phyloP scores from a whole-genome alignment of 2,797 vertebrate species.

The Lacerta agilis region DNA sequence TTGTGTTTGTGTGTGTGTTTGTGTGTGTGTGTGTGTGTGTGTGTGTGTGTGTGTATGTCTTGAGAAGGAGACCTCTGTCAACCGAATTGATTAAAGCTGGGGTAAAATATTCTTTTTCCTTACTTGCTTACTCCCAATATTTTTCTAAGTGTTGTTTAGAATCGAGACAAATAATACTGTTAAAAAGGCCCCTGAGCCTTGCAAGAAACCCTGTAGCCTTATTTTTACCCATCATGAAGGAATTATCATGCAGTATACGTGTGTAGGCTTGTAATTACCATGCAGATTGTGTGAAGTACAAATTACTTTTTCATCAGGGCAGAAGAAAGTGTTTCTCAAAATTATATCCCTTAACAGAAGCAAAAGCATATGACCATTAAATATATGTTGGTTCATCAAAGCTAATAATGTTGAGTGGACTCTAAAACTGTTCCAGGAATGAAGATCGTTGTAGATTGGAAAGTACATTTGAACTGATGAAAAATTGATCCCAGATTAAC shows the following conservation, averaged over 20 bases:
- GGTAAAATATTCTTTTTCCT: not conserved
- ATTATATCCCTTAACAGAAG: not conserved
- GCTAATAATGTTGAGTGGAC: not conserved
- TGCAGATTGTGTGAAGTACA: not conserved
- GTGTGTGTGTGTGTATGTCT: not conserved
- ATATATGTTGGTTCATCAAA: conserved; percentile 14
- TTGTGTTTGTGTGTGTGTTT: not conserved
- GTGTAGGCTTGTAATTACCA: not conserved
- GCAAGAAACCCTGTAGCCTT: not conserved
- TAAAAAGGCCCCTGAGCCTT: not conserved
- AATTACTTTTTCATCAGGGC: conserved; percentile 55
- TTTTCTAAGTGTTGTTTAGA: not conserved
- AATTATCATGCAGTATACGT: not conserved
- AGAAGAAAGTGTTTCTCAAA: conserved; percentile 40
- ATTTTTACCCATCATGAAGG: not conserved
- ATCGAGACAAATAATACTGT: not conserved
- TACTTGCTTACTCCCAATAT: not conserved
- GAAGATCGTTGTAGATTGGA: conserved; percentile 35
- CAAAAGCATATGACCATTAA: conserved; percentile 20
- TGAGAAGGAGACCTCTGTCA: not conserved
- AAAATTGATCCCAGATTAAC: not conserved
- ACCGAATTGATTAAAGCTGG: not conserved
- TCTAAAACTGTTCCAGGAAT: conserved; percentile 5
- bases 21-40: not conserved
- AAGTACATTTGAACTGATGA: not conserved